Percentiles rank a stretch among this genome's conserved stretches.
These are phyloP conservation scores for Linurgus olivaceus DNA, from an alignment of 2,797 vertebrate species.

Conservation along the genomic window DNA sequence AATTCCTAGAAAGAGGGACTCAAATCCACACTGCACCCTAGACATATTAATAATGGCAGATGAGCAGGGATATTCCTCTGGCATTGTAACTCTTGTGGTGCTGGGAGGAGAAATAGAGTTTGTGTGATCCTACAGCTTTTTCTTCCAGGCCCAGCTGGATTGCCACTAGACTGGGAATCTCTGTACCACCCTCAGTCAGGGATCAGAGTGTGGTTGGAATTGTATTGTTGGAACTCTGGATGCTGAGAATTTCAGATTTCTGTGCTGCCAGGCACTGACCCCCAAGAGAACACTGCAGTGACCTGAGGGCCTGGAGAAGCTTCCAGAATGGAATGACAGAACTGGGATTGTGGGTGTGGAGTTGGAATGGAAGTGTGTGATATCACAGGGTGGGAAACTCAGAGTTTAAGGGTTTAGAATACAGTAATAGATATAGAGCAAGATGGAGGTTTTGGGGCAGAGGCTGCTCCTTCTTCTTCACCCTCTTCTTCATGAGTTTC, in stretches of 20 bases:
- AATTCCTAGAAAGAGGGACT: not conserved
- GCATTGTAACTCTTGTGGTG: too few relatives aligned
- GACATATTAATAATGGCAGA: not conserved
- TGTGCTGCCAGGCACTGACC: too few relatives aligned
- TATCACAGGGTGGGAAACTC: not conserved
- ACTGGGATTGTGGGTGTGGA: not conserved
- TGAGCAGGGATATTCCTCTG: not conserved
- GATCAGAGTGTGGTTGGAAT: not conserved
- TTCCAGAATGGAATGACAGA: not conserved
- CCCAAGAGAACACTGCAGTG: not conserved
- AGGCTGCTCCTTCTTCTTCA: not conserved
- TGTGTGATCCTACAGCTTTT: not conserved
- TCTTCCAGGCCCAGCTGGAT: not conserved
- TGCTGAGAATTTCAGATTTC: not conserved
- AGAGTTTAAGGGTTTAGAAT: not conserved
- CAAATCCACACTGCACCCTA: not conserved
- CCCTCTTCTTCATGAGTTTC: not conserved
- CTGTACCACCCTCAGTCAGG: not conserved
- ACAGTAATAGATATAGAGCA: not conserved
- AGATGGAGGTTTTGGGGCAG: rapidly evolving
- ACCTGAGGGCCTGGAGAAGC: not conserved
- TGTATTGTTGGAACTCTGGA: rapidly evolving
- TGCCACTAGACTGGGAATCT: not conserved
- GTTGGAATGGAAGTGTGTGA: not conserved
- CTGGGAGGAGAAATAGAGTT: not conserved